Percentiles rank a stretch among this genome's conserved stretches.
Conservation (phyloP, 1,140 invertebrate genomes). For the Tetramorium simillimum region DNA sequence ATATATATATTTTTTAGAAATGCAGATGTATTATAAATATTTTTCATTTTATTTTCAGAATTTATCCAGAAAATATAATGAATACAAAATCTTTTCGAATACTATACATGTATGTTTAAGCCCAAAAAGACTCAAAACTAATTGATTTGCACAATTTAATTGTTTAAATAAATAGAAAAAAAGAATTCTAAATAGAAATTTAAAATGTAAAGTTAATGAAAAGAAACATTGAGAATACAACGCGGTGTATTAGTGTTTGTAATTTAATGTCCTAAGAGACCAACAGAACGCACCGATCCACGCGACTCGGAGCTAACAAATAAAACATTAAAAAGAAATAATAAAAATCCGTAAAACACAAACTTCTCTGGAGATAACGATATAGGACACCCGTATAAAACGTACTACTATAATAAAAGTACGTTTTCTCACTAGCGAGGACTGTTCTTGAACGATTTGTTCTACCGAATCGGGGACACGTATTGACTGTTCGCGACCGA, state of each 20-base stretch:
- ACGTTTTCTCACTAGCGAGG: background rate
- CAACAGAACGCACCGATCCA: background rate
- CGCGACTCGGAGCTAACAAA: background rate
- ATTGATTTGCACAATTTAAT: background rate
- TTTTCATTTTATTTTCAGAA: background rate
- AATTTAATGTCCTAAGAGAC: constrained; percentile 13
- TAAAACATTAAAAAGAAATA: constrained; percentile 38
- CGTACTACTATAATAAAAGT: background rate
- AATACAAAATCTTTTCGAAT: background rate
- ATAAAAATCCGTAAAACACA: background rate
- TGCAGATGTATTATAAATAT: background rate
- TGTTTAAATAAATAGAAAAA: background rate
- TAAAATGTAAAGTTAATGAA: too few species aligned
- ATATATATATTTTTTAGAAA: background rate
- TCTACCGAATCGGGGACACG: constrained; percentile 6
- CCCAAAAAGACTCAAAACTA: background rate
- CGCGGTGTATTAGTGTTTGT: too few species aligned
- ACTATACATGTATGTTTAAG: background rate
- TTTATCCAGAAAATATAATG: background rate
- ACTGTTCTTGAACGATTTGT: constrained; percentile 1
- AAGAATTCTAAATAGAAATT: too few species aligned
- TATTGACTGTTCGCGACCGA: constrained; percentile 24
- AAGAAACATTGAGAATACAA: too few species aligned
- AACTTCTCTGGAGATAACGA: background rate
- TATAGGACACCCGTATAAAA: background rate